These are phyloP conservation scores for Morpho achilles DNA, from an alignment of 2,888 invertebrate genomes.

Conservation along the genomic window DNA sequence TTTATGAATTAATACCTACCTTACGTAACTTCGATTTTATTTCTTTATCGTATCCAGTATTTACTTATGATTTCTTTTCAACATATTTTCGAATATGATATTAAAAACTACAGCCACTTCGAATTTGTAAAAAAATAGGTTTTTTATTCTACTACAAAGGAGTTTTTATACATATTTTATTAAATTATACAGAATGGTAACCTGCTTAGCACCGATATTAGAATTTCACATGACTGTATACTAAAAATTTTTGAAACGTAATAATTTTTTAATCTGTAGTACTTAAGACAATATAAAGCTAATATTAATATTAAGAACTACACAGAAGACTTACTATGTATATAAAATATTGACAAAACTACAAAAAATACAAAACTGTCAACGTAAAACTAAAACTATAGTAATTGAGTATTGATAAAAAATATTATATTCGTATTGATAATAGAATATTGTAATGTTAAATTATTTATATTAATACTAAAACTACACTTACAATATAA, in stretches of 20 bases:
- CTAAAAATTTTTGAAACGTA: no score
- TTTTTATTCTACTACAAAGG: neutral
- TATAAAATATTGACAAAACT: conserved; percentile 19
- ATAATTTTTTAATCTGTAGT: no score
- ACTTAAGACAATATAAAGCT: no score
- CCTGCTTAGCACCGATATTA: conserved; percentile 57
- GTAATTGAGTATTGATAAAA: conserved; percentile 37
- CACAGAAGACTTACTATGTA: conserved; percentile 32
- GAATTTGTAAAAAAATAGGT: neutral
- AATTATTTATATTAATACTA: conserved; percentile 16
- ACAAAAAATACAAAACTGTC: conserved; percentile 40
- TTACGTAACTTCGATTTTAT: neutral
- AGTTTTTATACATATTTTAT: conserved; percentile 1
- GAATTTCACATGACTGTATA: conserved; percentile 31
- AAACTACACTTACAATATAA: conserved; percentile 5
- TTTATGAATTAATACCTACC: neutral
- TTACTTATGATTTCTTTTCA: neutral
- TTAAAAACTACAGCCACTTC: no score
- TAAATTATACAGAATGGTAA: conserved; percentile 50
- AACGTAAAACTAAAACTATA: conserved; percentile 25
- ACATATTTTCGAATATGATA: neutral
- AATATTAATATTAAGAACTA: no score
- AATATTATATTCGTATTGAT: conserved; percentile 19
- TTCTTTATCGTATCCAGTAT: neutral
- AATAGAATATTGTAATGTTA: conserved; percentile 19